Conservation (phyloP, 2,888 invertebrate genomes). For the Synergus itoensis region DNA sequence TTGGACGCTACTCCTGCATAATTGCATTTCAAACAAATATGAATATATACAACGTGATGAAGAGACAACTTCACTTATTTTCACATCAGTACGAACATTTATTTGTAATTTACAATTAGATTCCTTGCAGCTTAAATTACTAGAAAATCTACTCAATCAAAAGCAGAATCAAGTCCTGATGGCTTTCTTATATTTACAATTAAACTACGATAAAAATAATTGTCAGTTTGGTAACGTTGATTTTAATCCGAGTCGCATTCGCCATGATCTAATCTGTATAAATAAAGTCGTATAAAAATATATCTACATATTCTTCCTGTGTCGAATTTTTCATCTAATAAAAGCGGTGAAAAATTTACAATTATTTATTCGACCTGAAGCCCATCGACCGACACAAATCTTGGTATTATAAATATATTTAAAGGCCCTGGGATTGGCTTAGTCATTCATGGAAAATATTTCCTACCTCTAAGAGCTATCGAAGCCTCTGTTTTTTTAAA, state of each 20-base stretch:
- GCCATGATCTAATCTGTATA: background rate
- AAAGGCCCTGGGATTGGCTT: background rate
- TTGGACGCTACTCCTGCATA: constrained; percentile 24
- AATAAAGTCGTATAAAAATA: background rate
- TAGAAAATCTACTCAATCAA: background rate
- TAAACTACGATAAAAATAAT: background rate
- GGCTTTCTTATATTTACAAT: background rate
- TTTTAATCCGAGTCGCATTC: background rate
- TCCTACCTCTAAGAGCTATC: background rate
- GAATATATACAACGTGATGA: constrained; percentile 15
- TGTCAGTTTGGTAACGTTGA: background rate
- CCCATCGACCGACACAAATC: background rate
- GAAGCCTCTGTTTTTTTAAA: background rate
- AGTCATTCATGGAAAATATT: constrained; percentile 16
- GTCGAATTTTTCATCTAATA: background rate
- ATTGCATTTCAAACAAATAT: constrained; percentile 29
- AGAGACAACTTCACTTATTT: constrained; percentile 15
- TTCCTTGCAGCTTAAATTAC: background rate
- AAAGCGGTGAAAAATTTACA: background rate
- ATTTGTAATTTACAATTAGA: background rate
- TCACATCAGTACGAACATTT: background rate
- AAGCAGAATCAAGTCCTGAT: background rate
- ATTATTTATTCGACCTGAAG: too few relatives aligned
- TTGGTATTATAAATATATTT: background rate
- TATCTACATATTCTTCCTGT: background rate